Conservation (phyloP, 2,888 invertebrate species). For the Minunthozetes semirufus region DNA sequence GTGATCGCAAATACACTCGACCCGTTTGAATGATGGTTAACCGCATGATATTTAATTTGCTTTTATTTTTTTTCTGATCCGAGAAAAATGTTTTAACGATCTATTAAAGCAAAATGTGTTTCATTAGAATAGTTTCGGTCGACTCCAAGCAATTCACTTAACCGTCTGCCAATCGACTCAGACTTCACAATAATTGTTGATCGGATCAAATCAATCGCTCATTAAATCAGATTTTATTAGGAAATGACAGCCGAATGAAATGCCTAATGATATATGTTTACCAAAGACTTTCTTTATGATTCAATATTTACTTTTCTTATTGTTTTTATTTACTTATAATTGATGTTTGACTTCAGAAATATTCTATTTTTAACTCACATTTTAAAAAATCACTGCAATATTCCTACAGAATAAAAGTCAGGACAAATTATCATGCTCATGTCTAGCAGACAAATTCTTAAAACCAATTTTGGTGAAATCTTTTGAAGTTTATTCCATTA, state of each 20-base stretch:
- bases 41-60: neutral
- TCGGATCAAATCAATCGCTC: neutral
- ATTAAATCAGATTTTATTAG: neutral
- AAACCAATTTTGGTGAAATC: too few species aligned
- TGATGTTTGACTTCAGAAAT: neutral
- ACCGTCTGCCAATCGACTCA: too few species aligned
- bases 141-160: neutral
- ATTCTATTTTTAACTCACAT: neutral
- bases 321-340: conserved; percentile 2
- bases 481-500: too few species aligned
- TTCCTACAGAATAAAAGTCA: too few species aligned
- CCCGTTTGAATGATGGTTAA: neutral
- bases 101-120: neutral
- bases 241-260: neutral
- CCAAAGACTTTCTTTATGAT: neutral
- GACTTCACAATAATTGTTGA: neutral
- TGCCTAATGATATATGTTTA: neutral
- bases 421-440: too few species aligned
- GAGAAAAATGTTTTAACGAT: neutral
- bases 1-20: neutral
- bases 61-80: neutral
- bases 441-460: too few species aligned
- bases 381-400: too few species aligned
- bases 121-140: neutral
- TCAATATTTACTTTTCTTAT: neutral